Conservation (phyloP, 2,888 invertebrate genomes). For the Acanthosepion pharaonis region DNA sequence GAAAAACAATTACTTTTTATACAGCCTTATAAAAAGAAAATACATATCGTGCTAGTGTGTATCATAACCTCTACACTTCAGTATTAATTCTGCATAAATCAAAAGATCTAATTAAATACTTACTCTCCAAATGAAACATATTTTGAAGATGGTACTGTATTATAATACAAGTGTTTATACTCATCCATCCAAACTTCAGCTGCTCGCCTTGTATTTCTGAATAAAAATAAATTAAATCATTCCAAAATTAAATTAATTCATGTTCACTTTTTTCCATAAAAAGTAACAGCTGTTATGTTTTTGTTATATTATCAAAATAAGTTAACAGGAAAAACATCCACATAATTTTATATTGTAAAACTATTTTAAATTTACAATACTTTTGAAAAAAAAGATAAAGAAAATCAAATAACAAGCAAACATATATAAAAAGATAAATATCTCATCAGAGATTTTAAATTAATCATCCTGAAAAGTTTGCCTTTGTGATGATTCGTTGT, state of each 20-base stretch:
- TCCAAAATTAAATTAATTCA: background rate
- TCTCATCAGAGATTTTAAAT: too few species aligned
- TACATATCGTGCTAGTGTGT: background rate
- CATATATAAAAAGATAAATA: too few species aligned
- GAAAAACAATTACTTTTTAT: too few species aligned
- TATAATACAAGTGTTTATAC: slow-evolving; percentile 95
- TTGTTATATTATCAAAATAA: too few species aligned
- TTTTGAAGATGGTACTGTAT: slow-evolving; percentile 82
- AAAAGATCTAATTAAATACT: slow-evolving; percentile 55
- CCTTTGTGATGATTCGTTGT: too few species aligned
- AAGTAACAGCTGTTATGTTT: too few species aligned
- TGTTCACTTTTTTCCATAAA: background rate
- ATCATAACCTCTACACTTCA: background rate
- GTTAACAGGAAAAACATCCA: too few species aligned
- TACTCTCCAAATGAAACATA: slow-evolving; percentile 76
- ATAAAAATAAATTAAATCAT: slow-evolving; percentile 43
- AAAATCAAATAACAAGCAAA: background rate
- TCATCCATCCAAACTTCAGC: slow-evolving; percentile 99
- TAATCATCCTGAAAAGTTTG: too few species aligned
- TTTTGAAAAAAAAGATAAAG: background rate
- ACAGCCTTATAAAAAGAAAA: too few species aligned
- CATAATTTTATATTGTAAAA: too few species aligned
- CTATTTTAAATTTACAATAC: too few species aligned
- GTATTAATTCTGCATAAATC: background rate
- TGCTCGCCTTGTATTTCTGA: slow-evolving; percentile 90